Evolutionary conservation across 2,113 vertebrate genomes (phyloP), one percentile per base, ranked within the genome.

Genomic region (Urocitellus parryii): DNA sequence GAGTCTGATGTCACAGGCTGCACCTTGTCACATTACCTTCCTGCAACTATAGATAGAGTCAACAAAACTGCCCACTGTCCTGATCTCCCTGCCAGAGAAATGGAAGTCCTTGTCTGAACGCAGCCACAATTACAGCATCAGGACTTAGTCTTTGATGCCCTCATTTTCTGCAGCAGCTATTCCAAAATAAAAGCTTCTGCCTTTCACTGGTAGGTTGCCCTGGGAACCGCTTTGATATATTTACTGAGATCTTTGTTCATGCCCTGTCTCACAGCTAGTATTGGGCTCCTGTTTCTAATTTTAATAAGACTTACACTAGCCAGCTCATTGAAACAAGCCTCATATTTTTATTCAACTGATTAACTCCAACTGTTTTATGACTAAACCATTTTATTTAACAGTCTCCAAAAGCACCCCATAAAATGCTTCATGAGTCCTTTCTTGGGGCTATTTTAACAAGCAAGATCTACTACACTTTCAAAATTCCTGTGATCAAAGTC

Each of bases 321-420:
- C 61, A 74, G n/a, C 70, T 94, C 42, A 24, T 53, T 63, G 39
- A 96, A 97, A 83, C 22, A 70, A 22, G 65, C 22, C 37, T 96
- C 92, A 88, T 51, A 86, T 86, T 97, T 98, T 97, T 94, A 96
- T 93, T 96, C 88, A 92, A 95, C 74, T 67, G 78, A 95, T 96
- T 95, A 96, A 83, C 79, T 97, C 92, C 85, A 95, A 76, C 84
- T 76, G 90, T 96, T 97, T 97, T 94, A 96, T 96, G 82, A 87
- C 90, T 94, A 91, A 96, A 51, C 88, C 58, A 77, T 97, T 97
- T 97, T 91, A 95, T 96, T 98, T 96, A 98, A 97, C 34, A 79
- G 85, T 97, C 95, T 93, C 77, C 90, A 92, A 87, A 97, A 96
- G 78, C 53, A 91, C 45, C 74, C 86, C 74, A 95, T 96, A 97